Conservation (phyloP, 2,797 vertebrate species). For the Paguma larvata region DNA sequence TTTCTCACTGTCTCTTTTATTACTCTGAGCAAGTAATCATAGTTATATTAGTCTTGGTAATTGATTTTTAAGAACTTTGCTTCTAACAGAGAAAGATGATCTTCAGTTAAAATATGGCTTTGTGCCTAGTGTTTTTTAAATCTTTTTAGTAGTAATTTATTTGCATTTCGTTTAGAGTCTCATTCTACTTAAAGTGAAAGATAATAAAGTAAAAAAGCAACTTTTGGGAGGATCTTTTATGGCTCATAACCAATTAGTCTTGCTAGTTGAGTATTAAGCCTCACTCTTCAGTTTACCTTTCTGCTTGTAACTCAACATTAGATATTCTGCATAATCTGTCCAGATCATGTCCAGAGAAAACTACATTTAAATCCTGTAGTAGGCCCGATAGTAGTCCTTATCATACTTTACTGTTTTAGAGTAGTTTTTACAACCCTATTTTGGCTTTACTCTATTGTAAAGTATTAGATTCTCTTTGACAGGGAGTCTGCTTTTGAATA, state of each 20-base stretch:
- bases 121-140: neutral
- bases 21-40: neutral
- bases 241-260: neutral
- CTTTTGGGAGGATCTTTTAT: neutral
- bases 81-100: neutral
- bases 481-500: neutral
- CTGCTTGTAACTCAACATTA: neutral
- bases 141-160: slow-evolving; percentile 5
- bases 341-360: slow-evolving; percentile 20
- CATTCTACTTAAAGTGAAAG: neutral
- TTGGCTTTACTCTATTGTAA: neutral
- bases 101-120: neutral
- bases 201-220: neutral
- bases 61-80: slow-evolving; percentile 36
- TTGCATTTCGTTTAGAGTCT: slow-evolving; percentile 41
- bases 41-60: slow-evolving; percentile 13
- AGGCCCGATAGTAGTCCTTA: neutral
- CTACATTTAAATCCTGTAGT: neutral
- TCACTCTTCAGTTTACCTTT: slow-evolving; percentile 3
- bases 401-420: slow-evolving; percentile 10
- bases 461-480: slow-evolving; percentile 36
- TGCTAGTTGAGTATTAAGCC: neutral
- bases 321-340: neutral
- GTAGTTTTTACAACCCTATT: slow-evolving; percentile 39
- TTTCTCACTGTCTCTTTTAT: slow-evolving; percentile 2